Conservation (phyloP, 2,113 vertebrate genomes). For the Entomyzon cyanotis region DNA sequence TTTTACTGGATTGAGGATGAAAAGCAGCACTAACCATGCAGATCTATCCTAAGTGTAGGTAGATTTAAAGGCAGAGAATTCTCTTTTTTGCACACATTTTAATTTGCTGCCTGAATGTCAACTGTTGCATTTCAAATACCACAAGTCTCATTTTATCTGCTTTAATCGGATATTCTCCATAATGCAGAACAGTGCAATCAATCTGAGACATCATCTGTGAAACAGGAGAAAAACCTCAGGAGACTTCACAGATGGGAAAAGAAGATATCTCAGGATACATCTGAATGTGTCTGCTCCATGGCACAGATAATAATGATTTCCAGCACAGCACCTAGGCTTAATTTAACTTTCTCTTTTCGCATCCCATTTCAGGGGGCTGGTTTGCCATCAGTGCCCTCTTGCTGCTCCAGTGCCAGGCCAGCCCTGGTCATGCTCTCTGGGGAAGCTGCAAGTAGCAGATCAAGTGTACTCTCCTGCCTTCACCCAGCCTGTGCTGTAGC, state of each 20-base stretch:
- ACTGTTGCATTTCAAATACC: not conserved
- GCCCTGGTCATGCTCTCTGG: fast-evolving
- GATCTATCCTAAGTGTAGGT: not conserved
- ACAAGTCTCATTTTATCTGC: not conserved
- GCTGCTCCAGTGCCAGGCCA: not conserved
- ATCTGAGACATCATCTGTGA: not conserved
- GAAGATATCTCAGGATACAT: not conserved
- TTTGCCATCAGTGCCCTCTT: fast-evolving
- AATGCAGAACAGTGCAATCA: not conserved
- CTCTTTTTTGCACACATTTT: not conserved
- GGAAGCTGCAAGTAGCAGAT: no score
- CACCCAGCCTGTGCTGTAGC: not conserved
- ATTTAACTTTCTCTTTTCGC: not conserved
- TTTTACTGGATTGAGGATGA: not conserved
- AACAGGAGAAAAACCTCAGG: not conserved
- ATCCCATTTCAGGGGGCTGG: not conserved
- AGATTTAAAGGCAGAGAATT: not conserved
- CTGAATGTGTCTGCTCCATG: not conserved
- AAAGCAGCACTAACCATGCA: not conserved
- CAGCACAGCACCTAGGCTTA: not conserved
- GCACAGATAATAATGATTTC: not conserved
- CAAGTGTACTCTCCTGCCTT: fast-evolving
- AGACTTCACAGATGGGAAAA: slow-evolving; percentile 16
- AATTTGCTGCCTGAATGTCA: not conserved
- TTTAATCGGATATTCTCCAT: not conserved